Evolutionary conservation across 1,140 invertebrate species (phyloP).

Genomic region (Metaphire vulgaris): DNA sequence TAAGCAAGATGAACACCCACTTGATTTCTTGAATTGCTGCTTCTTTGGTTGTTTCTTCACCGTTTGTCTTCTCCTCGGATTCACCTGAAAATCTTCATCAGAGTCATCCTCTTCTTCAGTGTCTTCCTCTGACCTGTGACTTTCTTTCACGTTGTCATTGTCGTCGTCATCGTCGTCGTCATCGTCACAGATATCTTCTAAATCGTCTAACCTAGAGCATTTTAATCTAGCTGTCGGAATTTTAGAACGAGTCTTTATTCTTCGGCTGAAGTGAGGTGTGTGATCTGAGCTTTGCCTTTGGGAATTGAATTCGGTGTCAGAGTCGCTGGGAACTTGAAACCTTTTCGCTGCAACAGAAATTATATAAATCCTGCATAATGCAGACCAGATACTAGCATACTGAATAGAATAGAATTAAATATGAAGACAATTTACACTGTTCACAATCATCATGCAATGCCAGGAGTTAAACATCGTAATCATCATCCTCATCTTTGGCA

Average conservation of each 20-base stretch:
- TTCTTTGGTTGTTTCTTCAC: background rate
- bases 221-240: background rate
- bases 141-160: conserved; percentile 8
- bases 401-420: too few relatives aligned
- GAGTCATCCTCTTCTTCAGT: background rate
- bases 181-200: conserved; percentile 13
- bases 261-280: background rate
- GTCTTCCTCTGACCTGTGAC: conserved; percentile 13
- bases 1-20: too few relatives aligned
- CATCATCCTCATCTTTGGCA: too few relatives aligned
- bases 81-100: background rate
- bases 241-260: background rate
- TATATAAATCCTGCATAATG: too few relatives aligned
- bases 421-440: too few relatives aligned
- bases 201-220: background rate
- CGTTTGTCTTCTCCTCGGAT: background rate
- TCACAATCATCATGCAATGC: too few relatives aligned
- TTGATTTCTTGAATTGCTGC: background rate
- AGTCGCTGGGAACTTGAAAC: background rate
- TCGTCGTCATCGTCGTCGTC: conserved; percentile 31
- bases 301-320: background rate
- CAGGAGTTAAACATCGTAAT: too few relatives aligned
- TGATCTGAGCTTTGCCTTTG: background rate
- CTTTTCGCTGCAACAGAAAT: background rate
- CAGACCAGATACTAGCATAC: too few relatives aligned